Evolutionary conservation across 2,888 invertebrate species (phyloP).

Genomic region (Maniola hyperantus): DNA sequence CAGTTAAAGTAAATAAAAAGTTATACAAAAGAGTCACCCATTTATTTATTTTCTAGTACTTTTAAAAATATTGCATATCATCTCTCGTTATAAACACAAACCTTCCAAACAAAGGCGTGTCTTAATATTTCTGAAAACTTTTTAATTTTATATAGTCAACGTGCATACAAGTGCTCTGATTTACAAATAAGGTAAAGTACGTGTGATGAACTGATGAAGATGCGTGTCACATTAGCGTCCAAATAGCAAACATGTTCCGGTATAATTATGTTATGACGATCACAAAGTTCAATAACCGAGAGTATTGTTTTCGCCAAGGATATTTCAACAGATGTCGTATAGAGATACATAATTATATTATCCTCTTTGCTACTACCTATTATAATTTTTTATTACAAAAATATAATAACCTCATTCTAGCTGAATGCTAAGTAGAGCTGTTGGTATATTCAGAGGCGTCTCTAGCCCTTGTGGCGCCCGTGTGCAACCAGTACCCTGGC

Average conservation of each 20-base stretch:
- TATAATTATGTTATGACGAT: conserved; percentile 4
- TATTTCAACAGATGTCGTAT: not conserved
- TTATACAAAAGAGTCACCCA: too few relatives aligned
- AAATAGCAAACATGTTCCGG: conserved; percentile 22
- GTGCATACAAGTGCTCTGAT: not conserved
- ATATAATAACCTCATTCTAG: too few relatives aligned
- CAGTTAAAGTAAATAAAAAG: too few relatives aligned
- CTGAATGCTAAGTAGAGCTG: too few relatives aligned
- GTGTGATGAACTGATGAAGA: conserved; percentile 1
- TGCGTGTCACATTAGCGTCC: conserved; percentile 4
- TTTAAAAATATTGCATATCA: too few relatives aligned
- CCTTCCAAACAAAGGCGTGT: not conserved
- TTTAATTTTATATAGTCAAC: conserved; percentile 7
- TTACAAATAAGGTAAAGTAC: conserved; percentile 9
- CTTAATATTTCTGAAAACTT: not conserved
- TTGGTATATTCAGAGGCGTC: too few relatives aligned
- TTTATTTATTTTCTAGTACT: too few relatives aligned
- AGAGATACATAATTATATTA: not conserved
- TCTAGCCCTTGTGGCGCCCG: too few relatives aligned
- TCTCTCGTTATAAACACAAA: not conserved
- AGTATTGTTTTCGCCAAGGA: conserved; percentile 14
- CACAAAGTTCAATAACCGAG: conserved; percentile 8
- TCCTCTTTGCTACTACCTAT: too few relatives aligned
- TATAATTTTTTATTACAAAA: too few relatives aligned
- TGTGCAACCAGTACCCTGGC: too few relatives aligned